Percentiles rank a stretch among this genome's conserved stretches.
These are phyloP conservation scores for Turritopsis rubra DNA, from an alignment of 30 jellyfish, hydroid and myxozoan genomes.

Conservation along the genomic window DNA sequence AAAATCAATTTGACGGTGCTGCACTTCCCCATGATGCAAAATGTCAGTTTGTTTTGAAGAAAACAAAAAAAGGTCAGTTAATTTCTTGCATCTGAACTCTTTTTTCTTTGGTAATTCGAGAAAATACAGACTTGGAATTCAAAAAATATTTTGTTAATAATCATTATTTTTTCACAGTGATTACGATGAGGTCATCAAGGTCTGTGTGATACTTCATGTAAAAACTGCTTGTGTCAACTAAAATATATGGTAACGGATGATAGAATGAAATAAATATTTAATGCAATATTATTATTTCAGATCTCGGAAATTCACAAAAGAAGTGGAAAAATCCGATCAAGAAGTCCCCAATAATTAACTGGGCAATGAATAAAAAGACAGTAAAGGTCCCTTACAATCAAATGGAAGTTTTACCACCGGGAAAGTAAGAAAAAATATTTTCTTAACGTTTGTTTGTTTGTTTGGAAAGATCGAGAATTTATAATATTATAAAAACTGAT, in stretches of 20 bases:
- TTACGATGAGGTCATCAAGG: too few relatives aligned
- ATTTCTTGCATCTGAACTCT: too few relatives aligned
- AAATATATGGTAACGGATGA: too few relatives aligned
- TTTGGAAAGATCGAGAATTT: too few relatives aligned
- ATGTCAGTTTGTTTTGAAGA: conserved; percentile 71
- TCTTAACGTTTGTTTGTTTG: too few relatives aligned
- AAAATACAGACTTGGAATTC: too few relatives aligned
- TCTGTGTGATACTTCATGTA: too few relatives aligned
- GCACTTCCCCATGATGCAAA: background rate
- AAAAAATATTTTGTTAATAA: too few relatives aligned
- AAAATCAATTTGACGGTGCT: conserved; percentile 11
- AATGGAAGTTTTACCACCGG: conserved; percentile 37
- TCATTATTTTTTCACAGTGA: too few relatives aligned
- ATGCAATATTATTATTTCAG: conserved; percentile 41
- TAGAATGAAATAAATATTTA: too few relatives aligned
- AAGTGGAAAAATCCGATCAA: conserved; percentile 92
- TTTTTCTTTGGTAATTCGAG: background rate
- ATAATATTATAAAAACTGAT: too few relatives aligned
- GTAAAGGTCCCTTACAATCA: conserved; percentile 33
- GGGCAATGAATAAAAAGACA: conserved; percentile 90
- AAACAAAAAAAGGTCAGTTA: conserved; percentile 49
- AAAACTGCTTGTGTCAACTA: too few relatives aligned
- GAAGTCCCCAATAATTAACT: conserved; percentile 81
- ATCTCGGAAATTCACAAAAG: conserved; percentile 50
- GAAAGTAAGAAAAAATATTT: conserved; percentile 49